Evolutionary conservation across 2,888 invertebrate species (phyloP).

Genomic region (Nephrotoma appendiculata): DNA sequence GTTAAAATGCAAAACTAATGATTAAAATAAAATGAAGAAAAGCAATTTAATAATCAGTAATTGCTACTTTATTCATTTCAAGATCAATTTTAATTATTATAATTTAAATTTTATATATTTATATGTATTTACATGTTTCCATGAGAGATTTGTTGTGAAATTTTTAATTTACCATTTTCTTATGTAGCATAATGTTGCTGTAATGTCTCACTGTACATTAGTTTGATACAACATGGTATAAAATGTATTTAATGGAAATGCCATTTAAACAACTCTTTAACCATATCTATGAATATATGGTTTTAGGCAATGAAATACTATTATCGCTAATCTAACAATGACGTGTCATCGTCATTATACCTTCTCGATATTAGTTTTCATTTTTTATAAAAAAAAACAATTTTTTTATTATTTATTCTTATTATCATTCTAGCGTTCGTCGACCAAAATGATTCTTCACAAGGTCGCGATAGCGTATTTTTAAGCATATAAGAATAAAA

Average conservation of each 20-base stretch:
- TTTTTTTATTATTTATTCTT: background rate
- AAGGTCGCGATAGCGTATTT: background rate
- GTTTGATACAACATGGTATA: background rate
- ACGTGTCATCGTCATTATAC: background rate
- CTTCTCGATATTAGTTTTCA: background rate
- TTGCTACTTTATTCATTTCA: constrained; percentile 1
- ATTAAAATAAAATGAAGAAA: background rate
- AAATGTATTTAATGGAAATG: background rate
- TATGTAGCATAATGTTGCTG: background rate
- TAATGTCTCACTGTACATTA: background rate
- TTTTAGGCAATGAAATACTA: background rate
- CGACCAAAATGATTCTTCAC: background rate
- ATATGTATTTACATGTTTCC: background rate
- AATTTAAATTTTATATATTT: background rate
- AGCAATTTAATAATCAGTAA: background rate
- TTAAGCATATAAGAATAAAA: background rate
- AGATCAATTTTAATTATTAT: background rate
- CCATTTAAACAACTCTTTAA: background rate
- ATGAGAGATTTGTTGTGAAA: background rate
- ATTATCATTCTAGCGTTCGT: background rate
- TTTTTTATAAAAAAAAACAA: background rate
- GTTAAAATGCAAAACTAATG: background rate
- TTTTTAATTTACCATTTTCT: background rate
- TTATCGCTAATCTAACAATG: background rate
- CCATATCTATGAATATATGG: background rate